Evolutionary conservation across 1,140 invertebrate species (phyloP).

Genomic region (Laodelphax striatellus): DNA sequence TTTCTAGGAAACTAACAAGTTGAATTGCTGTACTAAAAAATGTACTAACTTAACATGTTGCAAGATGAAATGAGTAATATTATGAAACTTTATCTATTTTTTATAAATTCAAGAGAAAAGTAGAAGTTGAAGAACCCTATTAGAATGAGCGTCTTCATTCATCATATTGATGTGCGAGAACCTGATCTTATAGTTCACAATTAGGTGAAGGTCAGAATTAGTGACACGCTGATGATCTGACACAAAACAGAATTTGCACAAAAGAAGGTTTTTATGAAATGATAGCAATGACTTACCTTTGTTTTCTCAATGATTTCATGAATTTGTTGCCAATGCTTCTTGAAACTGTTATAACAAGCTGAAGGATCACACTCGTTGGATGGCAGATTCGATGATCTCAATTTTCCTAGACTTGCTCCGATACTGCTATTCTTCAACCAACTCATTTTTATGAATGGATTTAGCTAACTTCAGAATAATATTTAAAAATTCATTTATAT

Average conservation of each 20-base stretch:
- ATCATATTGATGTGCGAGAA: background rate
- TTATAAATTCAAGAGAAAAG: too few species aligned
- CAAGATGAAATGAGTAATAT: too few species aligned
- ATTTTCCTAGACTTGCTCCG: conserved; percentile 22
- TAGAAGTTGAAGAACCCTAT: too few species aligned
- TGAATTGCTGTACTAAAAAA: too few species aligned
- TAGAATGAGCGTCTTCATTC: too few species aligned
- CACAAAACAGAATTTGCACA: background rate
- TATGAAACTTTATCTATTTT: too few species aligned
- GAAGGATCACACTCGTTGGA: conserved; percentile 53
- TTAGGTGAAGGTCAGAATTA: too few species aligned
- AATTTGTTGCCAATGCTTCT: conserved; percentile 89
- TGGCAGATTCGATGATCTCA: conserved; percentile 28
- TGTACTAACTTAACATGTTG: too few species aligned
- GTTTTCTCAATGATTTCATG: conserved; percentile 66
- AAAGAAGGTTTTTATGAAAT: background rate
- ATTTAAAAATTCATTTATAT: too few species aligned
- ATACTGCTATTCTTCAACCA: conserved; percentile 26
- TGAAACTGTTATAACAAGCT: conserved; percentile 84
- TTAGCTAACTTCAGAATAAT: too few species aligned
- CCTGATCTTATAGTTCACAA: too few species aligned
- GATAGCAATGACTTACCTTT: conserved; percentile 33
- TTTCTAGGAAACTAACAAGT: too few species aligned
- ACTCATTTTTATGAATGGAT: conserved; percentile 20
- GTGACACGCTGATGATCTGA: background rate